phyloP scores from a whole-genome alignment of 2,113 vertebrate genomes.

The Ciconia maguari region DNA sequence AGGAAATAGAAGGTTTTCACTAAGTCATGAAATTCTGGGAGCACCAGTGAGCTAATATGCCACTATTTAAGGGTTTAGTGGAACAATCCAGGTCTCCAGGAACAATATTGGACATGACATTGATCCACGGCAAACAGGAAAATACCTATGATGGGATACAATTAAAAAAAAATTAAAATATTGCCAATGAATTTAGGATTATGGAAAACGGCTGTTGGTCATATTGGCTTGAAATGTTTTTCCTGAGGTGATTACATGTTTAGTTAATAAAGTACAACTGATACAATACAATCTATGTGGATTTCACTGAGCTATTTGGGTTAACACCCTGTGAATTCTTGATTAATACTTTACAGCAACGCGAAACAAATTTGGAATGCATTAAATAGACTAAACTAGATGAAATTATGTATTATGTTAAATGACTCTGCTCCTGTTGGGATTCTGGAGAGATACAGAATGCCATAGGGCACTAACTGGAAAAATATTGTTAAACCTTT shows the following conservation, averaged over 20 bases:
- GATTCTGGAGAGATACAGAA: background rate
- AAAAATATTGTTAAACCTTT: background rate
- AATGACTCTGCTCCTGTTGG: background rate
- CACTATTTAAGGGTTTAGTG: background rate
- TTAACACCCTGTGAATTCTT: background rate
- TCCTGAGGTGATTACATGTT: background rate
- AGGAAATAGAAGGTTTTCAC: background rate
- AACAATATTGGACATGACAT: background rate
- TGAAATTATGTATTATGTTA: background rate
- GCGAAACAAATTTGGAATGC: background rate
- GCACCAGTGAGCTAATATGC: background rate
- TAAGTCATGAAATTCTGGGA: background rate
- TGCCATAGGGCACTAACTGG: background rate
- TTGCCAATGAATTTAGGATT: background rate
- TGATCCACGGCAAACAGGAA: background rate
- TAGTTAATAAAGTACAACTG: background rate
- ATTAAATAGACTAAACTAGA: background rate
- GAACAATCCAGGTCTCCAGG: background rate
- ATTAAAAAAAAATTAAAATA: background rate
- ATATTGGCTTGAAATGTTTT: background rate
- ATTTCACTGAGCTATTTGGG: background rate
- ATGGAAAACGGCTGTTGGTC: background rate
- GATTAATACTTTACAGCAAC: background rate
- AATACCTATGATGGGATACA: background rate
- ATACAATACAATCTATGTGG: background rate